Conservation (phyloP, 2,797 vertebrate genomes). For the Muscicapa striata region DNA sequence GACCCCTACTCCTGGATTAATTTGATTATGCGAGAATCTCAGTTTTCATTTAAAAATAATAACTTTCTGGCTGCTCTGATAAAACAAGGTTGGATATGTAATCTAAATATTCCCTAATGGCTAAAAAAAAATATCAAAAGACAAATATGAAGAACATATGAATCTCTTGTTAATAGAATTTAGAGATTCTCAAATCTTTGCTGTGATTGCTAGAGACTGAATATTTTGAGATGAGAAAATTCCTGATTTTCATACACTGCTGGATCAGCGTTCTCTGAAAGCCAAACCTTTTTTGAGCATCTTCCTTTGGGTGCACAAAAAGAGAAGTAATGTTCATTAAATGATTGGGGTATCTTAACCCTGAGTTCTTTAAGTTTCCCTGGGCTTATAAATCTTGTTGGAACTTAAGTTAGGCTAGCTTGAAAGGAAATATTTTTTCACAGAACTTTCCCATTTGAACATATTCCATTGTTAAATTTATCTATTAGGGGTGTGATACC, state of each 20-base stretch:
- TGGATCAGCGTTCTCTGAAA: not conserved
- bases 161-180: not conserved
- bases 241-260: not conserved
- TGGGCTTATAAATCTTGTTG: not conserved
- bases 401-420: not conserved
- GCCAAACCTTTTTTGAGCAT: not conserved
- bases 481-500: not conserved
- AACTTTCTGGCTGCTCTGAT: conserved; percentile 26
- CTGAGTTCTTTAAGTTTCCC: not conserved
- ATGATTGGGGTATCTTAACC: not conserved
- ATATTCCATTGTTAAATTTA: not conserved
- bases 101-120: conserved; percentile 15
- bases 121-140: conserved; percentile 19
- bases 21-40: conserved; percentile 53
- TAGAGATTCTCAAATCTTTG: not conserved
- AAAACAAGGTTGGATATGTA: conserved; percentile 17
- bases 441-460: not conserved
- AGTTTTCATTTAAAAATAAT: conserved; percentile 63
- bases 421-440: not conserved
- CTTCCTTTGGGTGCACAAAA: not conserved
- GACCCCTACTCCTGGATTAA: conserved; percentile 58
- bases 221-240: not conserved
- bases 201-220: not conserved
- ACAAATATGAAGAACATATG: not conserved
- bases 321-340: not conserved